Percentiles rank a stretch among this genome's conserved stretches.
Evolutionary conservation across 2,797 vertebrate genomes (phyloP).

Genomic region (Loris lydekkerianus): DNA sequence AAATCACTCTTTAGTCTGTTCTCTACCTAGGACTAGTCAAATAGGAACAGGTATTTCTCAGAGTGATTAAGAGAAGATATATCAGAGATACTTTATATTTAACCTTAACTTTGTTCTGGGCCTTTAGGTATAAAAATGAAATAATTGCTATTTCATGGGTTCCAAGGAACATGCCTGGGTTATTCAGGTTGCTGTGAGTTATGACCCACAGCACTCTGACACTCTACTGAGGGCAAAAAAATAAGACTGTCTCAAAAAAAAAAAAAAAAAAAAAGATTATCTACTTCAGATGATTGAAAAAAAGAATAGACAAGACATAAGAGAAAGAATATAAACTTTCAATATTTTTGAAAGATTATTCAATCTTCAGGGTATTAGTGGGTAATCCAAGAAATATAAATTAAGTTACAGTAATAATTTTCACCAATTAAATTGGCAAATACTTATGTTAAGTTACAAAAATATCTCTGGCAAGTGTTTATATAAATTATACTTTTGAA

Average conservation of each 20-base stretch:
- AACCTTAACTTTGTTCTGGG: background rate
- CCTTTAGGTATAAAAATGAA: background rate
- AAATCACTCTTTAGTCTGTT: background rate
- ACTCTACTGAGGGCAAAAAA: no score
- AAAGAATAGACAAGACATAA: background rate
- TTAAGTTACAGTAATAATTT: background rate
- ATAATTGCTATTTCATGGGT: background rate
- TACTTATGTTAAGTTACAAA: background rate
- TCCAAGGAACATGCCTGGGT: background rate
- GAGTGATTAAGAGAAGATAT: background rate
- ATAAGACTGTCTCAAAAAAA: no score
- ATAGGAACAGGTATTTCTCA: background rate
- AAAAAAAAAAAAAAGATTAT: no score
- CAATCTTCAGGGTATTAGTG: background rate
- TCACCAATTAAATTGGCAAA: background rate
- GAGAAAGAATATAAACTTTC: background rate
- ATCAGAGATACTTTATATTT: background rate
- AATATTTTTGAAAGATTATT: conserved; percentile 1
- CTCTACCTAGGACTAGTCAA: background rate
- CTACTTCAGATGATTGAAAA: background rate
- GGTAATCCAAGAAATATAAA: background rate
- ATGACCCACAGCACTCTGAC: no score
- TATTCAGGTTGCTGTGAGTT: background rate
- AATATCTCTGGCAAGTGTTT: background rate
- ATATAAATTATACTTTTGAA: background rate